Base-by-base conservation (phyloP, 2,888 invertebrate species). In the Emmelina monodactyla region DNA sequence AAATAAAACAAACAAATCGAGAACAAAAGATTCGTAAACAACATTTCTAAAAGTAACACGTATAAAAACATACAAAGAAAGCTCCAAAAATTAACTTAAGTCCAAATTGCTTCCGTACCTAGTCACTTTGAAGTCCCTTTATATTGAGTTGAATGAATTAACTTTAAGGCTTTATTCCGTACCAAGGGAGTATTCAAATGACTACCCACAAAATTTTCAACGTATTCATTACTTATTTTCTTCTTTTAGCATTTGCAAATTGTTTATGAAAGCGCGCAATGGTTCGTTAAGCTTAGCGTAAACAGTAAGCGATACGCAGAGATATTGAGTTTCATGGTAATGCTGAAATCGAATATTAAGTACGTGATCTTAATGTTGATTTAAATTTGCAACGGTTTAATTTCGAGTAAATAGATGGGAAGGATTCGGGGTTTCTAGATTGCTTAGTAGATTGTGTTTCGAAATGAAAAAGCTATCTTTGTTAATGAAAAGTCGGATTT, bases 361-460 rank as follows among this genome's bases (percentile, higher is more conserved):
- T 63, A 68, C 72, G 70, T 72, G 72, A 70, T 60, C 58, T 55
- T 53, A 62, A 58, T 71, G 62, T 62, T 67, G 62, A 70, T 64
- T 60, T 53, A 57, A 68, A 70, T 64, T 60, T 55, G 46, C 50
- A 48, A 55, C 45, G 57, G 59, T 42, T 14, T 44, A 46, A 35
- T 36, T 35, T 38, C 37, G 39, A 39, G 36, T 28, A 28, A 36
- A 31, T 31, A 44, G 33, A 37, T 35, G 28, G n/a, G n/a, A n/a
- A n/a, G n/a, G 28, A 41, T 37, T 37, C 39, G 35, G 41, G 37
- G 40, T 14, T n/a, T n/a, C n/a, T n/a, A n/a, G n/a, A n/a, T n/a
- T n/a, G n/a, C n/a, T n/a, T n/a, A n/a, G n/a, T n/a, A n/a, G n/a
- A n/a, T n/a, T n/a, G n/a, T n/a, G n/a, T n/a, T n/a, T n/a, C n/a